Conservation (phyloP, 2,888 invertebrate species). For the Autographa gamma region DNA sequence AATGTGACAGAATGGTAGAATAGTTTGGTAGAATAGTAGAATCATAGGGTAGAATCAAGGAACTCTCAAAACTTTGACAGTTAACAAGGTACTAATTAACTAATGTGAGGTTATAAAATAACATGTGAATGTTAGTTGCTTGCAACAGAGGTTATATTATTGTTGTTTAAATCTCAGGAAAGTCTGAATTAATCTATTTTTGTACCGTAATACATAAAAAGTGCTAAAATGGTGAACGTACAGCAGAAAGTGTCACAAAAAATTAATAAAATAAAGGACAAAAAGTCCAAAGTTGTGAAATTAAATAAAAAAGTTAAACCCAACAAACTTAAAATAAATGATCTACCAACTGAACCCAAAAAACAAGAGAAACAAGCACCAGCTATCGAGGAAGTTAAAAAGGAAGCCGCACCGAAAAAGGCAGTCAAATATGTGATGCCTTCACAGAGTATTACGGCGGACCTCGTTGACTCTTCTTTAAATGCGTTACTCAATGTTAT, state of each 20-base stretch:
- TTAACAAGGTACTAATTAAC: no score
- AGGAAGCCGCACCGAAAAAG: conserved; percentile 49
- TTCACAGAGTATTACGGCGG: conserved; percentile 73
- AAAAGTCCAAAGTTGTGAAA: conserved; percentile 42
- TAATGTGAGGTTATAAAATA: conserved; percentile 39
- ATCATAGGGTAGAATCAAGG: no score
- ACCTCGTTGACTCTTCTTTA: conserved; percentile 71
- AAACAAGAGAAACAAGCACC: conserved; percentile 33
- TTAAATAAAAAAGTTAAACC: conserved; percentile 34
- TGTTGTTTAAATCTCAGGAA: conserved; percentile 11
- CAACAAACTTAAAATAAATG: conserved; percentile 17
- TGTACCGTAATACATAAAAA: neutral
- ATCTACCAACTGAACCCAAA: conserved; percentile 16
- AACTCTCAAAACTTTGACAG: no score
- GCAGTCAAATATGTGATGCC: conserved; percentile 76
- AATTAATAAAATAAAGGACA: conserved; percentile 27
- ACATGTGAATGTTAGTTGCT: conserved; percentile 24
- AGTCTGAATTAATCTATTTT: neutral
- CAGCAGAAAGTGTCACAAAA: conserved; percentile 42
- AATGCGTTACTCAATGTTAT: conserved; percentile 75
- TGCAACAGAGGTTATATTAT: conserved; percentile 15
- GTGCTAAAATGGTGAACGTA: conserved; percentile 46
- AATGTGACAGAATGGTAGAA: no score
- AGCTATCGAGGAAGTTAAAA: conserved; percentile 6
- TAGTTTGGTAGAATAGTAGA: no score